Base-by-base conservation (phyloP, 2,797 vertebrate genomes). In the Scleropages formosus region DNA sequence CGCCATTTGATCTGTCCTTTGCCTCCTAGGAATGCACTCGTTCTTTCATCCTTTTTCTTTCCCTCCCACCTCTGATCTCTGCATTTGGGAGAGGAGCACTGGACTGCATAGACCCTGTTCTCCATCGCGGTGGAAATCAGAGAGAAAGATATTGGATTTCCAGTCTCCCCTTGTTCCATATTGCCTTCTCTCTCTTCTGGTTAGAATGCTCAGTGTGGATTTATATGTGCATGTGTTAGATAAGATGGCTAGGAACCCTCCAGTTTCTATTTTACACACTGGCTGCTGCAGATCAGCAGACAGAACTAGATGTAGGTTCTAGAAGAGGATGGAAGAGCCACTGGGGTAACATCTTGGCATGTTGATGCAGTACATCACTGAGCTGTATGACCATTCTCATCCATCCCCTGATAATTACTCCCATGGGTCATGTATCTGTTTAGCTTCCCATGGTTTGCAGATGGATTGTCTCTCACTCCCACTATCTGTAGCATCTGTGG, bases 11-110 rank as follows among this genome's bases (percentile, higher is more conserved):
- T 91, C 90, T 84, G 75, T 83, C 80, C 77, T 80, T 83, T 86
- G 85, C 82, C 82, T 84, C 88, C 84, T 82, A 86, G 91, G 91
- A 93, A 92, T 92, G 90, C 80, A 81, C 87, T 87, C 83, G 83
- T 87, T 79, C 51, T 56, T 20, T 68, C 47, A 64, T 71, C 64
- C 12, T 77, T 74, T 70, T 71, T 67, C 20, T n/a, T 47, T 51
- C 58, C 46, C 68, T 71, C n/a, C 75, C 69, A 49, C 9, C 60
- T 64, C 84, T 87, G 85, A 89, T 84, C 80, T 70, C 81, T 87
- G 89, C 89, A 79, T 85, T 85, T 82, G 83, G 79, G 63, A 68
- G 26, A 15, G 44, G 78, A 82, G 82, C 75, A 75, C 77, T 76
- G 79, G 78, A n/a, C 82, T 83, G 82, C 75, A 80, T 85, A 77